phyloP scores from a whole-genome alignment of 92 coral and sea anemone genomes.

The Diadumene lineata region DNA sequence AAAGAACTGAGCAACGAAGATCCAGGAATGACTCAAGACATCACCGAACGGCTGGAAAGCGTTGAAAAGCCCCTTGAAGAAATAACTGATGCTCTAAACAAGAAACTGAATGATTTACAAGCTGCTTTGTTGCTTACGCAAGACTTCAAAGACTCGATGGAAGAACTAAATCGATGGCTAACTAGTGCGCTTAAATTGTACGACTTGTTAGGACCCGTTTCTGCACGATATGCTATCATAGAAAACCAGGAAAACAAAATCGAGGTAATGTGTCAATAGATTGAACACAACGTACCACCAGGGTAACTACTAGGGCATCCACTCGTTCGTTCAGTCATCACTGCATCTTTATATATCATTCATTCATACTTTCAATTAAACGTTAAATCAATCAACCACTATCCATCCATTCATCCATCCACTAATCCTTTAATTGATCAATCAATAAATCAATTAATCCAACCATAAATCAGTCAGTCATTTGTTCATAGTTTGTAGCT shows the following conservation, averaged over 20 bases:
- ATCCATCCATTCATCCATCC: no score
- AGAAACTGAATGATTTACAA: conserved; percentile 79
- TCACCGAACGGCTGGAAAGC: conserved; percentile 63
- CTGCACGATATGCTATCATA: conserved; percentile 83
- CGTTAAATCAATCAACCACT: no score
- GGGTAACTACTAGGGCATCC: no score
- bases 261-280: conserved; percentile 42
- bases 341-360: no score
- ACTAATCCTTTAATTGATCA: no score
- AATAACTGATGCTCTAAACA: conserved; percentile 58
- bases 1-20: conserved; percentile 61
- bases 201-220: conserved; percentile 79
- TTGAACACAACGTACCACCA: no score
- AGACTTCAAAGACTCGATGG: conserved; percentile 78
- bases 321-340: no score
- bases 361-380: no score
- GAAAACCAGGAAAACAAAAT: conserved; percentile 82
- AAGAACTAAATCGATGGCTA: conserved; percentile 84
- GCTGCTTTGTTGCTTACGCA: conserved; percentile 75
- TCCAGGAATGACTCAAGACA: conserved; percentile 64
- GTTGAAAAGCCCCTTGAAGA: conserved; percentile 73
- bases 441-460: no score
- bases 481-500: no score
- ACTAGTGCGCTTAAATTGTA: conserved; percentile 75
- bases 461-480: no score